Percentiles rank a stretch among this genome's conserved stretches.
phyloP scores from a whole-genome alignment of 2,113 vertebrate species.

The Neopipo cinnamomea region DNA sequence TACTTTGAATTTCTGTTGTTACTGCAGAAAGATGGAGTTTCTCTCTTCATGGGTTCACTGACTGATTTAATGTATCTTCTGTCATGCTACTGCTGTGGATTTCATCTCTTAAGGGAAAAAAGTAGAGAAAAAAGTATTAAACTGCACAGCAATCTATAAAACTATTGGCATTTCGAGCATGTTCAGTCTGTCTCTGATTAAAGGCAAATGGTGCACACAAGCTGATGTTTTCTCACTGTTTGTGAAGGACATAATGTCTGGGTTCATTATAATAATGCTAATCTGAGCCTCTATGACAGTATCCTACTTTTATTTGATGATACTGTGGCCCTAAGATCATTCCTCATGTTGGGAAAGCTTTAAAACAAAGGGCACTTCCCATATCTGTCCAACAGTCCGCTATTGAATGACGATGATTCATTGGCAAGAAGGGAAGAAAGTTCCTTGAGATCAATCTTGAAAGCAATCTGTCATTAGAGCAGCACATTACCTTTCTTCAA shows the following conservation, averaged over 20 bases:
- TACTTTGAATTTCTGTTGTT: neutral
- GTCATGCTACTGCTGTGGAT: neutral
- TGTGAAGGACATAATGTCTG: neutral
- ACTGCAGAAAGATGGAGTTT: neutral
- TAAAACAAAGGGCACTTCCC: neutral
- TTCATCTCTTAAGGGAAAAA: neutral
- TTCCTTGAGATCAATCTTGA: slow-evolving; percentile 13
- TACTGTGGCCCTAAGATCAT: neutral
- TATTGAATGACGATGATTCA: neutral
- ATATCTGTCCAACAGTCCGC: neutral
- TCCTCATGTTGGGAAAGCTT: neutral
- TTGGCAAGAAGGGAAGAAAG: neutral
- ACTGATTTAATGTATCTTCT: neutral
- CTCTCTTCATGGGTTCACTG: neutral
- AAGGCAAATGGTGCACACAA: neutral
- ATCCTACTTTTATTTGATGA: neutral
- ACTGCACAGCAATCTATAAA: slow-evolving; percentile 7
- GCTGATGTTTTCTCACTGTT: neutral
- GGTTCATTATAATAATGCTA: neutral
- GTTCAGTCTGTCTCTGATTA: neutral
- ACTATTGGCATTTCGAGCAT: neutral
- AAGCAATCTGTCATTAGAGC: slow-evolving; percentile 19
- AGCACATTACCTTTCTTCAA: slow-evolving; percentile 13
- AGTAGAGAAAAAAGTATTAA: neutral
- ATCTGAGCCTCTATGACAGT: neutral